Base-by-base conservation (phyloP, 92 coral and sea anemone genomes). In the Epizoanthus stellaris region DNA sequence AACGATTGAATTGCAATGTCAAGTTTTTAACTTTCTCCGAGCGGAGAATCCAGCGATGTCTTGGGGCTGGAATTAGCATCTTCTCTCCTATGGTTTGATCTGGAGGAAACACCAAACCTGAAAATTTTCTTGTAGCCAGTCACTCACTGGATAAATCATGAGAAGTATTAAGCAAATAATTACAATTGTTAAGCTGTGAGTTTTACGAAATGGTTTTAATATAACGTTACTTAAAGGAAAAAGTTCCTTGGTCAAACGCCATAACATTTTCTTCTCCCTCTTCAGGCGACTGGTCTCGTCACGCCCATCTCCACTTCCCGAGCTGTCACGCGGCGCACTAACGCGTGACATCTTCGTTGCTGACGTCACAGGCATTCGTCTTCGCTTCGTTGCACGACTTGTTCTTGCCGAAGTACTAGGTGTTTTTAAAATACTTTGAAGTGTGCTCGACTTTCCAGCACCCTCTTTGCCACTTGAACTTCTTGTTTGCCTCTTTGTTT, bases 21-120 rank as follows among this genome's bases (percentile, higher is more conserved):
- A 90, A 70, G 40, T 91, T 89, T 30, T 39, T 57, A 59, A 91
- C 73, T 74, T 91, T 92, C 16, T 85, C 80, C 52, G 19, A 40
- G 23, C 94, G 94, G 67, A 71, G 74, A 47, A 91, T 82, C 92
- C 92, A 85, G 10, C 72, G 89, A 85, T 91, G 94, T 47, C 94
- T 88, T 52, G 94, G 94, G 34, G 94, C 91, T 64, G 82, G 76
- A 30, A 62, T 76, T 19, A 90, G 91, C 58, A 77, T 12, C 25
- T 61, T 77, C 21, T 62, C 70, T 77, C 82, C 82, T 14, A 43
- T 45, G 56, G 1, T 25, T 16, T 59, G 21, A 12, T 7, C 23
- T 7, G 86, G 43, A 34, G 69, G 20, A 16, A n/a, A 71, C 40
- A 12, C 70, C n/a, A 70, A 34, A 67, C 21, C 1, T 10, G 68